A percentile compares a stretch with the other conserved stretches of the same genome.
Conservation (phyloP, 2,888 invertebrate genomes). For the Ichneumon xanthorius region DNA sequence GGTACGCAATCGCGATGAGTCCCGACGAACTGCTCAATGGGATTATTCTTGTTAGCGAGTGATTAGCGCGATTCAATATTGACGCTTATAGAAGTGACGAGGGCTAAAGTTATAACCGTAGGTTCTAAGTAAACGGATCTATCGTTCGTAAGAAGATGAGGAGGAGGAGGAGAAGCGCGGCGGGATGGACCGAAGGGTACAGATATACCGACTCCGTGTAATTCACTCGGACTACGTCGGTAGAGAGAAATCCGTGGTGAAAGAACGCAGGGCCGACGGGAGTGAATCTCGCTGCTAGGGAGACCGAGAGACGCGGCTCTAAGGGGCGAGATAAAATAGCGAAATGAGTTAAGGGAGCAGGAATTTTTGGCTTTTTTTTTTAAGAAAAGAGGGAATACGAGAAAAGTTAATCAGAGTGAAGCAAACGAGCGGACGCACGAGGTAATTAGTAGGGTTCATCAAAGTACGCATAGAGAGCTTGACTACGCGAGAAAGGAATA, state of each 20-base stretch:
- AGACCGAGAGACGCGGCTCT: slow-evolving; percentile 10
- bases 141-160: slow-evolving; percentile 31
- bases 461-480: slow-evolving; percentile 66
- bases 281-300: slow-evolving; percentile 22
- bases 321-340: slow-evolving; percentile 13
- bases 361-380: slow-evolving; percentile 29
- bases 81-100: slow-evolving; percentile 41
- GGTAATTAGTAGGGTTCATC: slow-evolving; percentile 80
- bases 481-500: slow-evolving; percentile 15
- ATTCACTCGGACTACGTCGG: slow-evolving; percentile 39
- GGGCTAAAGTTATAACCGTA: slow-evolving; percentile 46
- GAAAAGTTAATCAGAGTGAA: slow-evolving; percentile 80
- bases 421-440: slow-evolving; percentile 76
- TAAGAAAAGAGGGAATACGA: slow-evolving; percentile 60
- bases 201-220: slow-evolving; percentile 15
- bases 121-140: slow-evolving; percentile 53
- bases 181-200: slow-evolving; percentile 26
- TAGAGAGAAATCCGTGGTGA: slow-evolving; percentile 33
- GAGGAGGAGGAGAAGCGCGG: slow-evolving; percentile 2
- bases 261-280: slow-evolving; percentile 13
- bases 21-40: slow-evolving; percentile 37
- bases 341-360: slow-evolving; percentile 32
- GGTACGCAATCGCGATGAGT: slow-evolving; percentile 39
- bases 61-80: slow-evolving; percentile 49
- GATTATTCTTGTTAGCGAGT: slow-evolving; percentile 54